Base-by-base conservation (phyloP, 2,797 vertebrate genomes). In the Antrozous pallidus region DNA sequence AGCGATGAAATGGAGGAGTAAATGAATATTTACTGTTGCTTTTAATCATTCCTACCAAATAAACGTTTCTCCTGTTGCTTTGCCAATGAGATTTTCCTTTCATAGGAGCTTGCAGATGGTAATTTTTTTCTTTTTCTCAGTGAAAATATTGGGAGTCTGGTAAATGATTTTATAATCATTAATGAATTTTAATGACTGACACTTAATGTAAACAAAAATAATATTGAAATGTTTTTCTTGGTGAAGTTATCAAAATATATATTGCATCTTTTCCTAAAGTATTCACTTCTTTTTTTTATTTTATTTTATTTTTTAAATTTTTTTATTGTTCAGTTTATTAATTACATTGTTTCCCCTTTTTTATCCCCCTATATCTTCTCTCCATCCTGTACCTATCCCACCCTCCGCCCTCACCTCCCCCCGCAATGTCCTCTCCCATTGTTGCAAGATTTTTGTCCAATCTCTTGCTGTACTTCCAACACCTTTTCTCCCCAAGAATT, bases 11-110 rank as follows among this genome's bases (percentile, higher is more conserved):
- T 83, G 38, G 94, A 20, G 8, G 31, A 3, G 0, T 33, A 84
- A 71, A 92, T 96, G 93, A 97, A 96, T 97, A 92, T 94, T 97
- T 96, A 51, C 20, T 94, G 87, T 84, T 86, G 92, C 36, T 96
- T 97, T 77, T 88, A 94, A 95, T 95, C 90, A 97, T 8, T 47
- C 88, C 33, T 75, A 75, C 33, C 69, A 97, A 97, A 86, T 95
- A 93, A 96, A 94, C 22, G 33, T 90, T 67, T 90, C 54, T 95
- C 63, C 4, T 96, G 90, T 92, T 36, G 4, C 47, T 92, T 93
- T 94, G 51, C 89, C 97, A 93, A 93, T 40, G 3, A 97, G 94
- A 18, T 88, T 94, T 90, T 69, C 17, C 31, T 93, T 77, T 84
- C 79, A 84, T 28, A 94, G 75, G 86, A 92, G 20, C 49, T 65